Base-by-base conservation (phyloP, 1,140 invertebrate species). In the Armadillidium nasatum region DNA sequence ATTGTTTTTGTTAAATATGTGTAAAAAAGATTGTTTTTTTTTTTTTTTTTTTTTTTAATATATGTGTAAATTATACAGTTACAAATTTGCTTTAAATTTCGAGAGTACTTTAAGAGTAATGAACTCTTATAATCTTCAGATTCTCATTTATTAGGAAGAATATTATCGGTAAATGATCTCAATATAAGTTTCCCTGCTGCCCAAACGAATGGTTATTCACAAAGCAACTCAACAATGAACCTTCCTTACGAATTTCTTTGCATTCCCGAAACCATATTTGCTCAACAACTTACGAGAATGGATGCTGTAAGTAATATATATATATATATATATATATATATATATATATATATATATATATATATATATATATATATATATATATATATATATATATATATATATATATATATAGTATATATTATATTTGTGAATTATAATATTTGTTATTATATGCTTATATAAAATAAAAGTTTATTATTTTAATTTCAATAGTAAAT, bases 221-320 rank as follows among this genome's bases (percentile, higher is more conserved):
- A 78, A 11, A 68, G 11, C 7, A 66, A 72, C 46, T 2, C 45
- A 50, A n/a, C 45, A 15, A 3, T 50, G 19, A 15, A 50, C 4
- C 54, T 44, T 76, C 66, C 80, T 44, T 80, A 78, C 23, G 78
- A 83, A 54, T 92, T 95, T 84, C 91, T 92, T 10, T 91, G 94
- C 83, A 92, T 97, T 74, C 90, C 93, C 44, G 91, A 93, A 79
- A 89, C 92, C 23, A 92, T 94, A 83, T 96, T 99, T 87, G 97
- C 97, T 76, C 94, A 98, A 84, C 97, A 99, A 86, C 88, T 99
- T 75, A 99, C 97, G 10, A 90, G 92, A 79, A 97, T 96, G 90
- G 97, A 99, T 87, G 93, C 95, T 83, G 91, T 93, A 86, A 87
- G 86, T 85, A 23, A 66, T 21, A 33, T 33, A 33, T 33, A 33